phyloP scores from a whole-genome alignment of 30 jellyfish, hydroid and myxozoan species.

The Turritopsis rubra region DNA sequence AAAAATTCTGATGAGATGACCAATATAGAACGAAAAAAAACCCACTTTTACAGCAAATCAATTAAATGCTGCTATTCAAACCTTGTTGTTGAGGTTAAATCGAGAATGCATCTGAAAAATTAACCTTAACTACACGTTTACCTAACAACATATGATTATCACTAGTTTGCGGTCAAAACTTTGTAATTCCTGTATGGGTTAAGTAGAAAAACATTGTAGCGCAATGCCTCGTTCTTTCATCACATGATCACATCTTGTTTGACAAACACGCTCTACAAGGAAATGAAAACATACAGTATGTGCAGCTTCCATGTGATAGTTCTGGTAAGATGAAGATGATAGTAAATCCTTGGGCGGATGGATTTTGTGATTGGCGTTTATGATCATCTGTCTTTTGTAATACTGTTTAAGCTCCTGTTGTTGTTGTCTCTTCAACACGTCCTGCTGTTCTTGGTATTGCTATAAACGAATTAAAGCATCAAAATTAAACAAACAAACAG shows the following conservation, averaged over 20 bases:
- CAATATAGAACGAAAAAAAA: neutral
- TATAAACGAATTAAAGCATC: neutral
- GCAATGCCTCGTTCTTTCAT: too few relatives aligned
- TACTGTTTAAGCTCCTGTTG: constrained; percentile 79
- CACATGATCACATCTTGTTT: too few relatives aligned
- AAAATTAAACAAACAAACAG: neutral
- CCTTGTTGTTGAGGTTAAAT: too few relatives aligned
- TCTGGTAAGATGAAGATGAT: neutral
- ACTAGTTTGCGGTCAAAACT: too few relatives aligned
- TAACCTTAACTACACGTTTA: too few relatives aligned
- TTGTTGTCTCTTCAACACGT: constrained; percentile 71
- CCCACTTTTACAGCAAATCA: too few relatives aligned
- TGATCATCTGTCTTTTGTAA: constrained; percentile 49
- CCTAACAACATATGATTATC: too few relatives aligned
- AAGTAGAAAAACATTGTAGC: too few relatives aligned
- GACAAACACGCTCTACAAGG: neutral
- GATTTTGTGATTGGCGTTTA: constrained; percentile 10
- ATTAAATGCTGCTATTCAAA: too few relatives aligned
- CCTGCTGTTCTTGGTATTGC: constrained; percentile 88
- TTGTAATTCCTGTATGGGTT: too few relatives aligned
- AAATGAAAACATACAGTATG: neutral
- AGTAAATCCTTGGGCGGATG: constrained; percentile 9
- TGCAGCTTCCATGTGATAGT: constrained; percentile 11
- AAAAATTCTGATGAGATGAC: neutral
- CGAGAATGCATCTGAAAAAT: neutral